Conservation (phyloP, 1,140 invertebrate genomes). For the Panagrolaimus sp. region DNA sequence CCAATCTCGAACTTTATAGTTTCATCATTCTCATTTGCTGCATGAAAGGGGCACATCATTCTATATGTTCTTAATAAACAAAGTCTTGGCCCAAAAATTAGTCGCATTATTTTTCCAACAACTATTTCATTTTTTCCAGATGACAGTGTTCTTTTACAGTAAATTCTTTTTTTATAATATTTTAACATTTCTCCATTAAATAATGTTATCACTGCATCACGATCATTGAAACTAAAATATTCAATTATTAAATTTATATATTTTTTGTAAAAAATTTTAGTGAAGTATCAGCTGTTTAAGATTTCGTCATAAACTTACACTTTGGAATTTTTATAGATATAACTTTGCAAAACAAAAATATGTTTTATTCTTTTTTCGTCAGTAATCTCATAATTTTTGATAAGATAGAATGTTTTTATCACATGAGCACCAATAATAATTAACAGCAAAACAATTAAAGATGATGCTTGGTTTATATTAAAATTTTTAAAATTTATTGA, state of each 20-base stretch:
- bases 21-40: not conserved
- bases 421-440: too few relatives aligned
- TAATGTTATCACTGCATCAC: not conserved
- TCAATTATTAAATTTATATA: not conserved
- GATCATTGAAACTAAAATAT: not conserved
- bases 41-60: not conserved
- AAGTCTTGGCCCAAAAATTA: not conserved
- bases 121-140: not conserved
- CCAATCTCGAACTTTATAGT: not conserved
- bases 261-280: not conserved
- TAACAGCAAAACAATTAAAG: too few relatives aligned
- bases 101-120: not conserved
- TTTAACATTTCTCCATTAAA: not conserved
- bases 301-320: not conserved
- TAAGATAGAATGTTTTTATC: too few relatives aligned
- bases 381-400: too few relatives aligned
- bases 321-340: not conserved
- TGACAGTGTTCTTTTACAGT: not conserved
- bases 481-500: too few relatives aligned
- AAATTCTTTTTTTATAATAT: not conserved
- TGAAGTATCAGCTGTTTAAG: not conserved
- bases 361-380: too few relatives aligned
- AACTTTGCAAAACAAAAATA: too few relatives aligned
- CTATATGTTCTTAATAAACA: not conserved
- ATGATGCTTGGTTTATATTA: too few relatives aligned